Conservation (phyloP, 2,797 vertebrate genomes). For the Thaleichthys pacificus region DNA sequence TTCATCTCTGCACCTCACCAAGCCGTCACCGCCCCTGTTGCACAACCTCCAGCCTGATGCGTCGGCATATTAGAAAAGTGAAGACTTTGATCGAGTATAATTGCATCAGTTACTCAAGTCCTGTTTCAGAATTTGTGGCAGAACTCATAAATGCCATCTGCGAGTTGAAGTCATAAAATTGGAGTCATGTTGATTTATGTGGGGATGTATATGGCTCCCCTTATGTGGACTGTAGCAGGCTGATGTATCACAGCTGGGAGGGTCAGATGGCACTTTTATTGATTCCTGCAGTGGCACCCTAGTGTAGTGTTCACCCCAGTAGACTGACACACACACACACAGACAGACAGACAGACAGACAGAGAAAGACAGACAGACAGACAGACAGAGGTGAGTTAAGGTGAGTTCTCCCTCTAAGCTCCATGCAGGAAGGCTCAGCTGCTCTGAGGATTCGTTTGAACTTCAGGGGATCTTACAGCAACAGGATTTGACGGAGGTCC, state of each 20-base stretch:
- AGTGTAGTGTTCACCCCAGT: too few species aligned
- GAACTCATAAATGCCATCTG: neutral
- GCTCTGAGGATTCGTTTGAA: too few species aligned
- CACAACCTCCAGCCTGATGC: constrained; percentile 3
- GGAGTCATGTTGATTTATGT: too few species aligned
- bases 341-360: neutral
- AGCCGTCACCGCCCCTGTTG: neutral
- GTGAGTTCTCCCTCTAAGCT: too few species aligned
- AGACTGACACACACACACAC: neutral
- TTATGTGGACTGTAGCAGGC: too few species aligned
- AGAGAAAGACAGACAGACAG: neutral
- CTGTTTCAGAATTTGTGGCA: neutral
- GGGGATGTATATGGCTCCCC: too few species aligned
- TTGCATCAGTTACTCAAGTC: neutral
- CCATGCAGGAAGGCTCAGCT: too few species aligned
- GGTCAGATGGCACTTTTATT: neutral
- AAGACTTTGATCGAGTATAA: neutral
- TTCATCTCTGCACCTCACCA: neutral
- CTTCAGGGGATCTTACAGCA: too few species aligned
- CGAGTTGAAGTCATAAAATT: neutral
- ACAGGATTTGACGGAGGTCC: neutral
- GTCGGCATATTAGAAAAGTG: neutral
- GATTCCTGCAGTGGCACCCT: neutral
- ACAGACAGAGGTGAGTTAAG: neutral
- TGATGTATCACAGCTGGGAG: neutral